Conservation (phyloP, 2,797 vertebrate genomes). For the Gobionotothen gibberifrons region DNA sequence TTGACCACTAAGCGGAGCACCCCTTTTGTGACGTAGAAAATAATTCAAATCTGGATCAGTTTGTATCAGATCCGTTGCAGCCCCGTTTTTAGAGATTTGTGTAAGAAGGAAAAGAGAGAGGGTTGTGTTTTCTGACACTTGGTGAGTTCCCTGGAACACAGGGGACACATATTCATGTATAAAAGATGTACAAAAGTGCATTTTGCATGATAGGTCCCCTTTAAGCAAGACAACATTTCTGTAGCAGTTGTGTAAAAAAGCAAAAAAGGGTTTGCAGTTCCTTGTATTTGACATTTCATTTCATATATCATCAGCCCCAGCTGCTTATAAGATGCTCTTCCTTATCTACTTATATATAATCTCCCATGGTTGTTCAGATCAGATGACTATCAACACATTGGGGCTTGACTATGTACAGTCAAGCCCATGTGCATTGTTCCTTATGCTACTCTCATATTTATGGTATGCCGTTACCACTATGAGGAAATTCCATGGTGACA, state of each 20-base stretch:
- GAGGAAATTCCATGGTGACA: conserved; percentile 9
- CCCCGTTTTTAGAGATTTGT: too few species aligned
- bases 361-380: background rate
- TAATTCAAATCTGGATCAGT: too few species aligned
- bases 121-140: too few species aligned
- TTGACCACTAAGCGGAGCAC: too few species aligned
- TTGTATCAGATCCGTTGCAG: too few species aligned
- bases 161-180: too few species aligned
- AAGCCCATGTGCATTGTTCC: background rate
- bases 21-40: too few species aligned
- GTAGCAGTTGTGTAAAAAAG: background rate
- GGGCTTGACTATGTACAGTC: too few species aligned
- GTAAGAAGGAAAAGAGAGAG: too few species aligned
- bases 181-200: too few species aligned
- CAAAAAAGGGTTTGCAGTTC: background rate
- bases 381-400: background rate
- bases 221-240: background rate
- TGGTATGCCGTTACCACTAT: background rate
- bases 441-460: background rate
- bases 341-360: background rate
- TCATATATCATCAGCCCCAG: background rate
- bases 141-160: too few species aligned
- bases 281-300: background rate
- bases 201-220: too few species aligned
- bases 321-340: background rate